Base-by-base conservation (phyloP, 1,140 invertebrate species). In the Panulirus ornatus region DNA sequence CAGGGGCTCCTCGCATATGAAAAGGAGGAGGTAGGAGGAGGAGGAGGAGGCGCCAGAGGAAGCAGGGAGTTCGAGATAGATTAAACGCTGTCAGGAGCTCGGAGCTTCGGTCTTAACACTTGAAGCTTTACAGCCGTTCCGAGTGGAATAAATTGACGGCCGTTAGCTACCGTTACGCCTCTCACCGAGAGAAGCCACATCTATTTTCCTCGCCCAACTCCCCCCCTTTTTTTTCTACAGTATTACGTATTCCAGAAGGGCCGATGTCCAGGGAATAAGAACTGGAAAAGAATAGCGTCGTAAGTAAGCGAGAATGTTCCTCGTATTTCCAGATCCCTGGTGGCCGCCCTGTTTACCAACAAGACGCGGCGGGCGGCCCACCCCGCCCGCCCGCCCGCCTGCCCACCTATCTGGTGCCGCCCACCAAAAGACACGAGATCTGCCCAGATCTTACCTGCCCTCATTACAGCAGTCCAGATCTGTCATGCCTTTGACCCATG, bases 261-360 rank as follows among this genome's bases (percentile, higher is more conserved):
- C 79, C 78, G 87, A 89, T 89, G 87, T 89, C 78, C 78, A 83
- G 87, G 87, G 87, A 89, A 89, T 89, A 89, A 89, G 87, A 89
- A 89, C 87, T 54, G 78, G 51, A 44, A 83, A 89, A 82, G 87
- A 83, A 89, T 89, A 75, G 87, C 87, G 66, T 89, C 87, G 87
- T 89, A 89, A 89, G 78, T 83, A 89, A 89, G 79, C 78, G 63
- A 79, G 87, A 82, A 83, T 89, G 87, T 82, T 63, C 63, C 66
- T 89, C 87, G 87, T 89, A 89, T 89, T 89, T 89, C 87, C 38
- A 44, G 78, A 42, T 89, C 87, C 79, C 87, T 82, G 78, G 66
- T 82, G 87, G 66, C 63, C 79, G 40, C 44, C 85, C 75, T 88
- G 85, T 88, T 88, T 88, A 88, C 75, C 75, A 88, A 88, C 85